A percentile compares a stretch with the other conserved stretches of the same genome.
Conservation (phyloP, 2,888 invertebrate genomes). For the Polylopha cassiicola region DNA sequence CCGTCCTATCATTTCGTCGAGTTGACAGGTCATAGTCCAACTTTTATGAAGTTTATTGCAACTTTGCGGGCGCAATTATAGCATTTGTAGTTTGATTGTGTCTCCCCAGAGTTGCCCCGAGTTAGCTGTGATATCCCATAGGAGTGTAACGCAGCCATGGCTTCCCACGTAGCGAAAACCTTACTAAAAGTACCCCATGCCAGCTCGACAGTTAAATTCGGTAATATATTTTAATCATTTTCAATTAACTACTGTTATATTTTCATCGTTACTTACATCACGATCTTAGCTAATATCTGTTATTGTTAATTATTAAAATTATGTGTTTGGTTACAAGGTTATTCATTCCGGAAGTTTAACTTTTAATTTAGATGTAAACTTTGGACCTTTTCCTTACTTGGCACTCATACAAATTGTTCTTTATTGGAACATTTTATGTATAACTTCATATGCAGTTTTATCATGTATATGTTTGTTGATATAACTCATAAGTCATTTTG, state of each 20-base stretch:
- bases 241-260: constrained; percentile 5
- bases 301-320: not conserved
- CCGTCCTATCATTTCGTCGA: constrained; percentile 23
- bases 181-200: constrained; percentile 56
- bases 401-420: constrained; percentile 41
- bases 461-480: not conserved
- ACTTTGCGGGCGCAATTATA: constrained; percentile 36
- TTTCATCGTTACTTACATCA: not conserved
- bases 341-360: constrained; percentile 1
- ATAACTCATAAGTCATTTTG: constrained; percentile 1
- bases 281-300: not conserved
- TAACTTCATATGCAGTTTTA: not conserved
- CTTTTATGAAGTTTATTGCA: constrained; percentile 45
- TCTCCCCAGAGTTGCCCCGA: constrained; percentile 37
- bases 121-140: constrained; percentile 30
- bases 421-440: constrained; percentile 20
- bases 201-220: constrained; percentile 62
- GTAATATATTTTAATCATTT: constrained; percentile 38
- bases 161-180: constrained; percentile 67
- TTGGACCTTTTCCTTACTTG: constrained; percentile 51
- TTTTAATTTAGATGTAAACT: constrained; percentile 39
- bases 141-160: constrained; percentile 47
- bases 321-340: not conserved
- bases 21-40: constrained; percentile 70
- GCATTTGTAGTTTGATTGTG: constrained; percentile 29